A percentile compares a stretch with the other conserved stretches of the same genome.
Conservation (phyloP, 2,797 vertebrate genomes). For the Pogonophryne albipinna region DNA sequence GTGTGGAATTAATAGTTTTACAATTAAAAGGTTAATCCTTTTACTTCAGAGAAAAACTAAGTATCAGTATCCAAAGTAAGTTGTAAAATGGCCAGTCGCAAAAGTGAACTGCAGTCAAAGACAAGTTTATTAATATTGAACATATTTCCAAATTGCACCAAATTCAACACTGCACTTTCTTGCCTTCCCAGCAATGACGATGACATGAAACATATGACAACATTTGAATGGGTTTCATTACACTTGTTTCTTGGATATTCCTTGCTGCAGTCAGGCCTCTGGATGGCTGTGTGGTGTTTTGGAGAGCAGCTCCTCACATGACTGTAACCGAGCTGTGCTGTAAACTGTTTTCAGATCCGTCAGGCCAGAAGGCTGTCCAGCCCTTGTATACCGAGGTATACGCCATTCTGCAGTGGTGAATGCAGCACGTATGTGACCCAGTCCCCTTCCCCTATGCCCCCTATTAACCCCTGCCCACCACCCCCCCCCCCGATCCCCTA, state of each 20-base stretch:
- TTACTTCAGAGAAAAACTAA: too few species aligned
- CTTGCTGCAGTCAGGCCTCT: neutral
- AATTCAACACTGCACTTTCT: too few species aligned
- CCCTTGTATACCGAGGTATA: conserved; percentile 98
- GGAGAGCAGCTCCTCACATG: conserved; percentile 20
- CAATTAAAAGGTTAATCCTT: too few species aligned
- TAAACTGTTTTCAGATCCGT: conserved; percentile 94
- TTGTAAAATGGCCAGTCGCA: too few species aligned
- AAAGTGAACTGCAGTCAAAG: too few species aligned
- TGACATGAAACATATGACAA: too few species aligned
- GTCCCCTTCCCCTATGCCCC: conserved; percentile 74
- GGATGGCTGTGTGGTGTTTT: neutral
- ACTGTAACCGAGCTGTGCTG: conserved; percentile 91
- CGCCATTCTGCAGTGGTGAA: conserved; percentile 90
- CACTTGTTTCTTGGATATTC: neutral
- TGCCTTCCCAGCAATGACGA: too few species aligned
- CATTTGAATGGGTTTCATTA: too few species aligned
- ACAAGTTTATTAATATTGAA: too few species aligned
- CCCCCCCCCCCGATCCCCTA: neutral
- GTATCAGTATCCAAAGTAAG: too few species aligned
- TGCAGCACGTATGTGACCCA: conserved; percentile 93
- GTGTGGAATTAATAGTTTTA: too few species aligned
- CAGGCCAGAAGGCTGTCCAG: conserved; percentile 96
- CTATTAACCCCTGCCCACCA: conserved; percentile 16
- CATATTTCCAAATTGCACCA: too few species aligned